Conservation (phyloP, 2,113 vertebrate species). For the Illadopsis cleaveri region DNA sequence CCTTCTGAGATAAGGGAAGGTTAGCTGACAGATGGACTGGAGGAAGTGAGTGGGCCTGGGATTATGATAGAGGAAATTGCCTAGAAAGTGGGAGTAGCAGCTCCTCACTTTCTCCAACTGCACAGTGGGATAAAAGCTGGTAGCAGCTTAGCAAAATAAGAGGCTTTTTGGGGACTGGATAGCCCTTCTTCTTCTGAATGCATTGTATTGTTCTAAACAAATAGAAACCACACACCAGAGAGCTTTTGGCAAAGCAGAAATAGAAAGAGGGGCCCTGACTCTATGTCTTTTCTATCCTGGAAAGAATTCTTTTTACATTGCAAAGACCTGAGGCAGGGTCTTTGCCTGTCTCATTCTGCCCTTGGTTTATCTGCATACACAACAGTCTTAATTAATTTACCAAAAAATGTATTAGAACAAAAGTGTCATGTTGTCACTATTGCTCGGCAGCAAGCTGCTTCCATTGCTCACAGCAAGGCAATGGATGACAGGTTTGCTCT, state of each 20-base stretch:
- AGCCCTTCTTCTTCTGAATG: background rate
- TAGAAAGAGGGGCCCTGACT: background rate
- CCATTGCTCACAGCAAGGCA: background rate
- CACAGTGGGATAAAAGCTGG: background rate
- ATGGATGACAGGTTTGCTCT: background rate
- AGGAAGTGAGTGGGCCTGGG: constrained; percentile 28
- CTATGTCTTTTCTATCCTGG: background rate
- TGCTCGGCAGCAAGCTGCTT: background rate
- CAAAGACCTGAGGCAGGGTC: background rate
- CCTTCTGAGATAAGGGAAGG: constrained; percentile 6
- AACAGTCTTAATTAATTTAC: constrained; percentile 23
- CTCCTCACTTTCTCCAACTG: background rate
- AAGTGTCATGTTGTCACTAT: constrained; percentile 22
- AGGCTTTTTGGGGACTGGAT: background rate
- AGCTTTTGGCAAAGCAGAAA: background rate
- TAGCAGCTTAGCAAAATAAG: background rate
- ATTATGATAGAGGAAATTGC: constrained; percentile 38
- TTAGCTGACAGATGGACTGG: constrained; percentile 53
- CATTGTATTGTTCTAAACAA: background rate
- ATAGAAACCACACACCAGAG: background rate
- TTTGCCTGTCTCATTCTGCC: background rate
- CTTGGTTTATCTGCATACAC: background rate
- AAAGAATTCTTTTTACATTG: background rate
- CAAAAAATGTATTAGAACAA: background rate
- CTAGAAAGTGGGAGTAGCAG: constrained; percentile 1